Conservation (phyloP, 92 coral and sea anemone species). For the Porites divaricata region DNA sequence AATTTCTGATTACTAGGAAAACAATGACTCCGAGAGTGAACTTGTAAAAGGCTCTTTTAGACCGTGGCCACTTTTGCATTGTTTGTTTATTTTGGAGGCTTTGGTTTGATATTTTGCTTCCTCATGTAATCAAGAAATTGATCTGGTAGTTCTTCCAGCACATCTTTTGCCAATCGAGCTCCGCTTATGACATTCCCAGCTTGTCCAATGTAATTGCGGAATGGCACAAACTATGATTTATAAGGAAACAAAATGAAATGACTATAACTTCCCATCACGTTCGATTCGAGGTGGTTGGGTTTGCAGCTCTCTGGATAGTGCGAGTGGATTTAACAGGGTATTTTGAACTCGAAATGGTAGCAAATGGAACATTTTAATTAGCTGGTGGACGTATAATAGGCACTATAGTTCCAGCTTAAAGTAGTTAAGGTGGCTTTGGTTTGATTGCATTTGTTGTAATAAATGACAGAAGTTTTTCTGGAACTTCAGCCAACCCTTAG, state of each 20-base stretch:
- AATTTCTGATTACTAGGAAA: too few species aligned
- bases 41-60: neutral
- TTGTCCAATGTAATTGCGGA: constrained; percentile 91
- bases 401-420: constrained; percentile 53
- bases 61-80: neutral
- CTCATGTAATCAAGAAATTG: constrained; percentile 96
- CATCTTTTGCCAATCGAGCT: constrained; percentile 94
- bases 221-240: constrained; percentile 89
- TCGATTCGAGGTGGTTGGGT: neutral
- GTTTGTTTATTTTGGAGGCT: constrained; percentile 11
- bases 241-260: constrained; percentile 10
- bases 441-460: constrained; percentile 60
- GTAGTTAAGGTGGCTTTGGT: constrained; percentile 67
- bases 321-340: constrained; percentile 34
- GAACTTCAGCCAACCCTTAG: constrained; percentile 88
- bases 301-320: constrained; percentile 16
- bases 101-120: constrained; percentile 67
- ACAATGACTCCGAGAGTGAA: too few species aligned
- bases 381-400: constrained; percentile 56
- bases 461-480: constrained; percentile 74
- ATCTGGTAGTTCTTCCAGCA: constrained; percentile 94
- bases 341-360: constrained; percentile 38
- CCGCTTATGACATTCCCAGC: constrained; percentile 82
- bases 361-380: constrained; percentile 49
- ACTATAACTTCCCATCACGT: too few species aligned